Evolutionary conservation across 35 echinoderm and acorn worm species (phyloP).

Genomic region (Hemicentrotus pulcherrimus): DNA sequence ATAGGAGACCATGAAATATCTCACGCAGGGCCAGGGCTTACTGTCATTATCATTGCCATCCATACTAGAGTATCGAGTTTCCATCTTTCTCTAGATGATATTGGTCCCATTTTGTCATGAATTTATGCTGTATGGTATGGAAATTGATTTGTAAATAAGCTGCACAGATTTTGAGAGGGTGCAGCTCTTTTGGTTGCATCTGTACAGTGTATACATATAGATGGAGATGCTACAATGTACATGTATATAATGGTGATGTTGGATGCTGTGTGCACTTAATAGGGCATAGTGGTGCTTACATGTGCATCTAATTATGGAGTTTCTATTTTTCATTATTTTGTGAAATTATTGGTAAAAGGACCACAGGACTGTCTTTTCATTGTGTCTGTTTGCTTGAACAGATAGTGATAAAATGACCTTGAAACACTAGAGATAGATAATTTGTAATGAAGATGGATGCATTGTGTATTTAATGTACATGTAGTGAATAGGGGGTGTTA

Average conservation of each 20-base stretch:
- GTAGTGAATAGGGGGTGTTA: too few relatives aligned
- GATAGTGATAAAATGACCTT: too few relatives aligned
- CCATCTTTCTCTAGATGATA: background rate
- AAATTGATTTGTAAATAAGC: background rate
- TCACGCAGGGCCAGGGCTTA: background rate
- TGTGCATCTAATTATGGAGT: too few relatives aligned
- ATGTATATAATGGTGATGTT: background rate
- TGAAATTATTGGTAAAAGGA: too few relatives aligned
- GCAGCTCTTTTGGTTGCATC: background rate
- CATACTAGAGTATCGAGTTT: background rate
- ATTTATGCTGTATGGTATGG: background rate
- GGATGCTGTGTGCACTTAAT: background rate
- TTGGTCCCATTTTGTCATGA: background rate
- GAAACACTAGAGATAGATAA: too few relatives aligned
- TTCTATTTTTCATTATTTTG: too few relatives aligned
- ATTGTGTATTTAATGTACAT: too few relatives aligned
- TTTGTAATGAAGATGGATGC: too few relatives aligned
- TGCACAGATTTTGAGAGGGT: background rate
- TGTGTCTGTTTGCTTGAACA: too few relatives aligned
- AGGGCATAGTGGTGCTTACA: too few relatives aligned
- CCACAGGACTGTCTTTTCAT: too few relatives aligned
- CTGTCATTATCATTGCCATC: background rate
- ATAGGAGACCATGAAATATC: background rate
- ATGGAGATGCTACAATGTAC: background rate
- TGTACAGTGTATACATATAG: background rate